Percentiles rank a stretch among this genome's conserved stretches.
phyloP scores from a whole-genome alignment of 2,888 invertebrate species.

The Ischnus inquisitorius region DNA sequence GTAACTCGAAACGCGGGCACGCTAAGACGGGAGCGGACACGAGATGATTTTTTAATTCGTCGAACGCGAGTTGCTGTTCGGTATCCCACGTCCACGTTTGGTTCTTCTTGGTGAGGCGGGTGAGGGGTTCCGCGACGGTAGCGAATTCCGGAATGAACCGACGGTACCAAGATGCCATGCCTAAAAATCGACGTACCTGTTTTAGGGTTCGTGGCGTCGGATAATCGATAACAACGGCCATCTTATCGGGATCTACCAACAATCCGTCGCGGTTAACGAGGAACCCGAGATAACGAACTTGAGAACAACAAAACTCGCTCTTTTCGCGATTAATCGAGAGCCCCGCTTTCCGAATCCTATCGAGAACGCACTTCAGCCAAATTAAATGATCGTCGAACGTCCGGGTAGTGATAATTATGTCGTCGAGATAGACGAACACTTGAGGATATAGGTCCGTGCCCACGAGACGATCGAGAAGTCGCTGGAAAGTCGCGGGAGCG shows the following conservation, averaged over 20 bases:
- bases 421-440: too few species aligned
- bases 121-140: conserved; percentile 66
- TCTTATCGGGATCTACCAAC: conserved; percentile 50
- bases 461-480: too few species aligned
- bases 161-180: conserved; percentile 75
- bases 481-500: too few species aligned
- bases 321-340: conserved; percentile 59
- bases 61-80: conserved; percentile 22
- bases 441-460: too few species aligned
- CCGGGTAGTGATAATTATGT: too few species aligned
- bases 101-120: conserved; percentile 64
- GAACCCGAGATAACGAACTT: conserved; percentile 59
- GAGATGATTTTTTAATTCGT: too few species aligned
- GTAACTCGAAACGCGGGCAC: too few species aligned
- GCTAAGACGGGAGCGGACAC: too few species aligned
- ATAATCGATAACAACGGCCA: conserved; percentile 28
- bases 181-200: conserved; percentile 73
- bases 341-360: neutral
- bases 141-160: conserved; percentile 71
- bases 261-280: conserved; percentile 50
- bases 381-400: too few species aligned
- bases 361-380: conserved; percentile 4
- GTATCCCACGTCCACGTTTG: conserved; percentile 43
- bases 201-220: conserved; percentile 41
- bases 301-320: conserved; percentile 58